These are phyloP conservation scores for Xyrichtys novacula DNA, from an alignment of 2,797 vertebrate species.

Conservation along the genomic window DNA sequence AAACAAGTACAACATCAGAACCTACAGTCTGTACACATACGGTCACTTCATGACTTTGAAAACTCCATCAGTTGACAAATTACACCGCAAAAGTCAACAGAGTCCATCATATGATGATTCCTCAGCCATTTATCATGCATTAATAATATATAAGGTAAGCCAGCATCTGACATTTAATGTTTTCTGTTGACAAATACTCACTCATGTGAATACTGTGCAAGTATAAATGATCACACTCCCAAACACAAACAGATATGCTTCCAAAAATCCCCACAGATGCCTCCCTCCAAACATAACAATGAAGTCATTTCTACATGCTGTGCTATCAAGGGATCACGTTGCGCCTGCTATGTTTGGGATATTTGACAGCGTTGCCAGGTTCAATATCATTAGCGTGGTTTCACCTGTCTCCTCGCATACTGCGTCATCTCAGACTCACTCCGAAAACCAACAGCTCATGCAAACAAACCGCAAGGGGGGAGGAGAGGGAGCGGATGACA, in stretches of 20 bases:
- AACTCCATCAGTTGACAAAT: background rate
- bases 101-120: background rate
- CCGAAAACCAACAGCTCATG: constrained; percentile 44
- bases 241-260: constrained; percentile 13
- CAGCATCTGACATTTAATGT: background rate
- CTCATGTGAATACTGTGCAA: background rate
- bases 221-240: constrained; percentile 2
- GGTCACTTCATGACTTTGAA: too few relatives aligned
- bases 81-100: background rate
- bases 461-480: constrained; percentile 31
- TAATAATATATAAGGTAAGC: background rate
- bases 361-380: constrained; percentile 73
- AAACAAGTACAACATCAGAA: too few relatives aligned
- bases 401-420: constrained; percentile 68
- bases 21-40: too few relatives aligned
- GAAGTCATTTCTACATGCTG: constrained; percentile 53
- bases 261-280: constrained; percentile 10
- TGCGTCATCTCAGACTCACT: constrained; percentile 44
- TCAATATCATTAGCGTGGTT: constrained; percentile 72
- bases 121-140: background rate
- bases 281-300: constrained; percentile 28
- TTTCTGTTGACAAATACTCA: background rate
- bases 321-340: constrained; percentile 54
- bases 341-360: constrained; percentile 46
- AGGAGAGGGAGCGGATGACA: background rate